These are phyloP conservation scores for Brotula barbata DNA, from an alignment of 2,797 vertebrate genomes.

Conservation along the genomic window DNA sequence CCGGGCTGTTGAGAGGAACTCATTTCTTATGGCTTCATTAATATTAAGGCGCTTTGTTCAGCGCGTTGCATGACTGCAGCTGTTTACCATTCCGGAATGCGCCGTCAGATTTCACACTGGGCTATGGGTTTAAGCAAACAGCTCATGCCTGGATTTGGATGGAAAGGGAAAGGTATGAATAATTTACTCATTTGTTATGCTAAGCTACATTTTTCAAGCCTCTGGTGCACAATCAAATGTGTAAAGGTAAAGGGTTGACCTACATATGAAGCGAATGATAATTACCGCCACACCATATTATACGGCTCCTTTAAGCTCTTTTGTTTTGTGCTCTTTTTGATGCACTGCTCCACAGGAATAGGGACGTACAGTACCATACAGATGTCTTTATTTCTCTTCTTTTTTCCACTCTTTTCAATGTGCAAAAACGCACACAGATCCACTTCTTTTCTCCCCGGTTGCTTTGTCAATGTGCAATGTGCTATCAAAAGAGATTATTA, in stretches of 20 bases:
- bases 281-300: slow-evolving; percentile 4
- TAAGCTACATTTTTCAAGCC: slow-evolving; percentile 28
- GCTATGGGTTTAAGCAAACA: slow-evolving; percentile 38
- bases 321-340: no score
- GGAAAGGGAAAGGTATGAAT: slow-evolving; percentile 52
- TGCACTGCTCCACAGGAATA: no score
- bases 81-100: slow-evolving; percentile 40
- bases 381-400: no score
- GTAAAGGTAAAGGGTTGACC: slow-evolving; percentile 21
- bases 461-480: no score
- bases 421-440: no score
- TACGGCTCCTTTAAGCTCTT: background rate
- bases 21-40: slow-evolving; percentile 37
- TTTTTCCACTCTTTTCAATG: no score
- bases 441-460: no score
- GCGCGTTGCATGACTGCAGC: slow-evolving; percentile 48
- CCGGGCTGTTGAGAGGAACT: slow-evolving; percentile 37
- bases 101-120: slow-evolving; percentile 39
- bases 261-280: slow-evolving; percentile 22
- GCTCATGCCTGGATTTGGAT: slow-evolving; percentile 24
- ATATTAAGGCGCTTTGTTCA: slow-evolving; percentile 44
- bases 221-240: slow-evolving; percentile 19
- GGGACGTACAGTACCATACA: no score
- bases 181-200: slow-evolving; percentile 57
- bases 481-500: no score